Conservation (phyloP, 2,113 vertebrate species). For the Accipiter cooperii region DNA sequence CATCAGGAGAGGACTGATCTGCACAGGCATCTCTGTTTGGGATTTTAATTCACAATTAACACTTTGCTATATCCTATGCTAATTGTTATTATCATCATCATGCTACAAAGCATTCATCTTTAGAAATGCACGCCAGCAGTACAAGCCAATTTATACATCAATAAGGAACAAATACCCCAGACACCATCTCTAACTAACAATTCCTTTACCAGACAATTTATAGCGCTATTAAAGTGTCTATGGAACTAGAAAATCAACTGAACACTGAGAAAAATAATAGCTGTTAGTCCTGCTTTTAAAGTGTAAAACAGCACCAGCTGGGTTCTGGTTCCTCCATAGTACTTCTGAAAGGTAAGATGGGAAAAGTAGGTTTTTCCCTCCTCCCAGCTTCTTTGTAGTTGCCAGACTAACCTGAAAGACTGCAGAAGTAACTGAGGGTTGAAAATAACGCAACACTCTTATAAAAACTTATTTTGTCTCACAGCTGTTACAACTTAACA, state of each 20-base stretch:
- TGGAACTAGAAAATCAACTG: neutral
- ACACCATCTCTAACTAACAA: neutral
- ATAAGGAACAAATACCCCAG: neutral
- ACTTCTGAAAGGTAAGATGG: neutral
- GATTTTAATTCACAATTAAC: neutral
- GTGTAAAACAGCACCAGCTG: neutral
- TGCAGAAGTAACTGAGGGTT: neutral
- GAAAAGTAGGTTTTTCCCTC: neutral
- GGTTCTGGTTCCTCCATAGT: neutral
- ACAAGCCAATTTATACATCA: neutral
- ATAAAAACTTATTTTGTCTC: neutral
- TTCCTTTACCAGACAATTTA: neutral
- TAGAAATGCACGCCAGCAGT: neutral
- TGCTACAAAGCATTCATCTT: neutral
- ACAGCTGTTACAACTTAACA: neutral
- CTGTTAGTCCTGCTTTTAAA: neutral
- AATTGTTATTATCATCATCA: neutral
- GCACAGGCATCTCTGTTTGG: neutral
- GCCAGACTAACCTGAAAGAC: neutral
- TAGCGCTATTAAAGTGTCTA: neutral
- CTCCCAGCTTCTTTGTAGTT: neutral
- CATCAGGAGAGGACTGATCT: neutral
- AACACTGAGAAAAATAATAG: neutral
- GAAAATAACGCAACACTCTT: neutral
- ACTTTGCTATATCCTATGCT: neutral